phyloP scores from a whole-genome alignment of 2,888 invertebrate genomes.

The Perizoma affinitatum region DNA sequence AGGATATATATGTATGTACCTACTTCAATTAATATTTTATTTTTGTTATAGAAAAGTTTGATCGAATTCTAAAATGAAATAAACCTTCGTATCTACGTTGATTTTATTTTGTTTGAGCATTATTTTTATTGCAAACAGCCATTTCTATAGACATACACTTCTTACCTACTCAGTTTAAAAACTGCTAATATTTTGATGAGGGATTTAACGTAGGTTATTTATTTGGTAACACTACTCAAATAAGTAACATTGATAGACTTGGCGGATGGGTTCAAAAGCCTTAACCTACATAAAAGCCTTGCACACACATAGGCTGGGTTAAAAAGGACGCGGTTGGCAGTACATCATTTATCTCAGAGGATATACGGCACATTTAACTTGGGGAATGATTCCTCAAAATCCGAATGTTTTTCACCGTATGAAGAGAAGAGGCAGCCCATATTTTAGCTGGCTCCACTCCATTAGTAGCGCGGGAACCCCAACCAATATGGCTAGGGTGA shows the following conservation, averaged over 20 bases:
- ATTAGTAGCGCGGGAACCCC: constrained; percentile 78
- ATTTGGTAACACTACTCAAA: neutral
- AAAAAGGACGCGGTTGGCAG: constrained; percentile 38
- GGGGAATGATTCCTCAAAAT: constrained; percentile 54
- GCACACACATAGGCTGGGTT: constrained; percentile 26
- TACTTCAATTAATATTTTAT: constrained; percentile 40
- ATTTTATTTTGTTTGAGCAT: constrained; percentile 2
- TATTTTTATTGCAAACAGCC: no score
- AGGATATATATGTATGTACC: constrained; percentile 22
- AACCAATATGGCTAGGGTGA: constrained; percentile 74
- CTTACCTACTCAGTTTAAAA: no score
- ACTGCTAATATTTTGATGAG: no score
- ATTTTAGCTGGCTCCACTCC: constrained; percentile 77
- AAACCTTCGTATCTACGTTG: constrained; percentile 1
- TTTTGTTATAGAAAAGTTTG: constrained; percentile 36
- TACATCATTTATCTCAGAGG: constrained; percentile 44
- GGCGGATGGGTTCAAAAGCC: constrained; percentile 15
- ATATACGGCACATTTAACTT: constrained; percentile 50
- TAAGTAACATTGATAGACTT: neutral
- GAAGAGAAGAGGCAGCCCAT: constrained; percentile 71
- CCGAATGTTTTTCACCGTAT: constrained; percentile 68
- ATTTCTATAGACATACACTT: no score
- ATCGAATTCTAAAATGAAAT: constrained; percentile 30
- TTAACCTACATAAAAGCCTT: constrained; percentile 20
- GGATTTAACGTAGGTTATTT: neutral